Evolutionary conservation across 2,797 vertebrate genomes (phyloP), one percentile per base, ranked within the genome.

Genomic region (Acanthurus lineatus): DNA sequence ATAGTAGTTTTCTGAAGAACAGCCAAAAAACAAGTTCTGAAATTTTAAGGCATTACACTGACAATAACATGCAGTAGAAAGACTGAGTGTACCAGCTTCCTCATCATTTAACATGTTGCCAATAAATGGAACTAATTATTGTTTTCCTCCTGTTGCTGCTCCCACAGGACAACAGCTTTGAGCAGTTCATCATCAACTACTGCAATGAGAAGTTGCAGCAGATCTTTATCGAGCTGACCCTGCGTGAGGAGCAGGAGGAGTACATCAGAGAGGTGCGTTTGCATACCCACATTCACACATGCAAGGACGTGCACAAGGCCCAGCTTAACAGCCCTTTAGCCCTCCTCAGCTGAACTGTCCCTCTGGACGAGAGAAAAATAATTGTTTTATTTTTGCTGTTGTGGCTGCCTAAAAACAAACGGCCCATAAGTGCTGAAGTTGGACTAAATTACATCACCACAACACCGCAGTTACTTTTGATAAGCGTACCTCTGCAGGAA

Each of bases 181-280:
- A 99, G 90, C 98, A 99, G 89, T 99, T 99, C 89, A 99, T 99
- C 89, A 99, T 99, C 90, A 99, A 99, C 94, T 99, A 99, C 89
- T 99, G 98, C 90, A 99, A 99, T 35, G 98, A 99, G 94, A 99
- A 99, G 90, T 88, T 99, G 76, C 98, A 99, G 89, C 98, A 99
- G 93, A 99, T 99, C 93, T 99, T 99, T 95, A 99, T 99, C 51
- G 98, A 99, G 86, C 95, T 99, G 28, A 99, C 98, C 9, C 94
- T 99, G 76, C 97, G 97, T 15, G 97, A 99, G 87, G 98, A 99
- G 83, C 98, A 99, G 93, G 98, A 99, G 86, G 98, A 99, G 52
- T 99, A 99, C 71, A 69, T 99, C 79, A 93, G 98, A 88, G 98
- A 99, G 97, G 98, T 97, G 92, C 85, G 85, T 51, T 17, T 20